Conservation (phyloP, 2,797 vertebrate species). For the Euphonia xanthogaster region DNA sequence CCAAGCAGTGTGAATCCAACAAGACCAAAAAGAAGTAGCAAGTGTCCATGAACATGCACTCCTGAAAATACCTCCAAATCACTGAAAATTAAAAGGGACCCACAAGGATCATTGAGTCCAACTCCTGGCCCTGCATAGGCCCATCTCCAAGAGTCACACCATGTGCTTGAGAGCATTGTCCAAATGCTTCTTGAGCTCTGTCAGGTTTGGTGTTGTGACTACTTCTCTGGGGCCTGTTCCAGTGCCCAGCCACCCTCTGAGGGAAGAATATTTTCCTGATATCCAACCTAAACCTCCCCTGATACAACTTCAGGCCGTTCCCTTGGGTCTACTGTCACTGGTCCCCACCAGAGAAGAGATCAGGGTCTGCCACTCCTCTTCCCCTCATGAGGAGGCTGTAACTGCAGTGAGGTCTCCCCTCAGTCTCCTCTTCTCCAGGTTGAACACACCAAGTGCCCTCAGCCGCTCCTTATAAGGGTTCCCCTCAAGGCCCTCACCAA, state of each 20-base stretch:
- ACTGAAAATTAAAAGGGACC: not conserved
- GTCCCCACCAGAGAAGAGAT: not conserved
- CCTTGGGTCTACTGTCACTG: not conserved
- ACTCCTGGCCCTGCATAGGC: not conserved
- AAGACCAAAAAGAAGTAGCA: not conserved
- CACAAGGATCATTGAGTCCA: accelerated
- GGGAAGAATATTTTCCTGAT: not conserved
- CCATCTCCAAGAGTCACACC: not conserved
- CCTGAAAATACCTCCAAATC: not conserved
- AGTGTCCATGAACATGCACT: not conserved
- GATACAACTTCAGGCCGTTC: not conserved
- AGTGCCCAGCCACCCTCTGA: too few species aligned
- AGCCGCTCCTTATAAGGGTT: not conserved
- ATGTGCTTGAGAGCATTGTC: not conserved
- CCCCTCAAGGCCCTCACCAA: not conserved
- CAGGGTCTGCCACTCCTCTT: not conserved
- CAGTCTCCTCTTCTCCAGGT: not conserved
- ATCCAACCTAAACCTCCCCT: not conserved
- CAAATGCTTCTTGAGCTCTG: not conserved
- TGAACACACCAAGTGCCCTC: not conserved
- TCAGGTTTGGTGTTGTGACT: not conserved
- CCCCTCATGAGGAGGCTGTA: accelerated
- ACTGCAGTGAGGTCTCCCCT: not conserved
- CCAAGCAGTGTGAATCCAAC: not conserved
- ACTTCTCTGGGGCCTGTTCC: not conserved